Evolutionary conservation across 2,113 vertebrate species (phyloP).

Genomic region (Psilopsiagon aurifrons): DNA sequence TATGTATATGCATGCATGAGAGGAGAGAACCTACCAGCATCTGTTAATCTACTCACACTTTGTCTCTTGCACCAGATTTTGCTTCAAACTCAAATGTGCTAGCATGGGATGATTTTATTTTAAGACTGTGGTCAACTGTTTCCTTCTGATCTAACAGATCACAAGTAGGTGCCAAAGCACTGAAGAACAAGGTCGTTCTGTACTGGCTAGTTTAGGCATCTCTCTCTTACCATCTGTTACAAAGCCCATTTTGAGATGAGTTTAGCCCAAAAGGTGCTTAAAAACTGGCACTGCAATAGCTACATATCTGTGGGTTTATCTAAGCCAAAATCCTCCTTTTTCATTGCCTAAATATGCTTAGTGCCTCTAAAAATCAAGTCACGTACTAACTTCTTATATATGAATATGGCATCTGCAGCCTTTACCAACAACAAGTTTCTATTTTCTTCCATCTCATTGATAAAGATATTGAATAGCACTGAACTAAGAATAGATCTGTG

Average conservation of each 20-base stretch:
- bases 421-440: conserved; percentile 70
- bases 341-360: conserved; percentile 52
- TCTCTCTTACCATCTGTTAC: background rate
- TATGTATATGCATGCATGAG: background rate
- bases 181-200: background rate
- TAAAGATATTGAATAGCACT: conserved; percentile 68
- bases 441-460: conserved; percentile 71
- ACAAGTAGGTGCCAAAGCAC: background rate
- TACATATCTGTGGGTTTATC: conserved; percentile 28
- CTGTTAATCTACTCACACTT: background rate
- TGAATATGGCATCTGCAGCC: conserved; percentile 72
- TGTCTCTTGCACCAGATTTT: background rate
- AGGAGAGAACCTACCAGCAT: background rate
- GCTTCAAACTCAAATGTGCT: background rate
- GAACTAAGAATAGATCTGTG: conserved; percentile 64
- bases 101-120: background rate
- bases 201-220: background rate
- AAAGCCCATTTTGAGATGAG: background rate
- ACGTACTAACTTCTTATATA: conserved; percentile 67
- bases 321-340: conserved; percentile 56
- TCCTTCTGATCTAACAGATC: background rate
- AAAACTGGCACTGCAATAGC: conserved; percentile 18
- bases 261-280: conserved; percentile 36
- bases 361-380: conserved; percentile 59
- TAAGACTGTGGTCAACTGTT: background rate